Evolutionary conservation across 2,797 vertebrate species (phyloP).

Genomic region (Oceanodroma leucorhoa): DNA sequence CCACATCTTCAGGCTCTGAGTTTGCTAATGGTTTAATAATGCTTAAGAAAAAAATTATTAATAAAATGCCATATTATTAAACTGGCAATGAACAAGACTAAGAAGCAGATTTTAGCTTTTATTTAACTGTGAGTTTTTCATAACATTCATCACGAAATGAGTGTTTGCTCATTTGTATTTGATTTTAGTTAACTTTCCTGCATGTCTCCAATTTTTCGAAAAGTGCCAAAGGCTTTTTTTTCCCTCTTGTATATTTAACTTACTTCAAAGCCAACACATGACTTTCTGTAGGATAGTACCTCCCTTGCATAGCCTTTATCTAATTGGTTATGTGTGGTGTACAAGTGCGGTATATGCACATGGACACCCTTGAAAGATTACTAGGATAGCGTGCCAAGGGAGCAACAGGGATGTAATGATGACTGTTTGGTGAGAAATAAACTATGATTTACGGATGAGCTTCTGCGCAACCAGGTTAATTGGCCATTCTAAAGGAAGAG

Average conservation of each 20-base stretch:
- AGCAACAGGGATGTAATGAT: not conserved
- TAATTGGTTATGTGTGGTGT: not conserved
- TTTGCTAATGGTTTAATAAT: constrained; percentile 40
- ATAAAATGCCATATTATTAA: constrained; percentile 17
- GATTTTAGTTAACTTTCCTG: constrained; percentile 34
- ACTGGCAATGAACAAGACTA: not conserved
- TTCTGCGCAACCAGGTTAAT: not conserved
- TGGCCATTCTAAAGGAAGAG: not conserved
- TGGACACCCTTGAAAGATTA: constrained; percentile 5
- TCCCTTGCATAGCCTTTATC: not conserved
- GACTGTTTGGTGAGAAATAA: not conserved
- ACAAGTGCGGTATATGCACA: not conserved
- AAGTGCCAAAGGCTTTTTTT: constrained; percentile 5
- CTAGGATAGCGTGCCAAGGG: not conserved
- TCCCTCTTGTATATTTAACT: not conserved
- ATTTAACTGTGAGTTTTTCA: not conserved
- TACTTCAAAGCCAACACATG: constrained; percentile 10
- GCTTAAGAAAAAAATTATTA: not conserved
- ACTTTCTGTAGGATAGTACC: not conserved
- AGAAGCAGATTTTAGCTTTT: constrained; percentile 26
- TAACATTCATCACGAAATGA: constrained; percentile 22
- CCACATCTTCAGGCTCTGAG: not conserved
- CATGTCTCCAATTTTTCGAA: not conserved
- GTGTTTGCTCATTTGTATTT: constrained; percentile 52
- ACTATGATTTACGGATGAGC: not conserved